phyloP scores from a whole-genome alignment of 2,888 invertebrate species.

The Coelopa pilipes region DNA sequence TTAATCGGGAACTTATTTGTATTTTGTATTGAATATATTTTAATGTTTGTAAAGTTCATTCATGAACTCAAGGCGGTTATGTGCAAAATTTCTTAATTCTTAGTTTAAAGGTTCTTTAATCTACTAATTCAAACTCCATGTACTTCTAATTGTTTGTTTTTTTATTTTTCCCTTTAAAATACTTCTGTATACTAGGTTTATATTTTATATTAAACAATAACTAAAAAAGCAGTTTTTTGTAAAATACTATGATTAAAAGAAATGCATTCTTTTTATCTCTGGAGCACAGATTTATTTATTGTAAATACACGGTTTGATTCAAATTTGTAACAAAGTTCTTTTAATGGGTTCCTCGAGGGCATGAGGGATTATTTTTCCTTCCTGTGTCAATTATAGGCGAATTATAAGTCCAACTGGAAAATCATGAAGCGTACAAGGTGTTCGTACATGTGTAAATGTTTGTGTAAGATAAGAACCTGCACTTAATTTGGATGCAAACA shows the following conservation, averaged over 20 bases:
- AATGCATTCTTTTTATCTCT: conserved; percentile 18
- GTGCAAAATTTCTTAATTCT: conserved; percentile 54
- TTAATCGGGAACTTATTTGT: background rate
- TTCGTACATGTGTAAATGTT: no score
- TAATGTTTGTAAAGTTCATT: conserved; percentile 27
- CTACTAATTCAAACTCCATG: background rate
- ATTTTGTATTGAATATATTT: background rate
- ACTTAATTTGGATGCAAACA: no score
- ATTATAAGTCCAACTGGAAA: no score
- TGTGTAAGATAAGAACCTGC: no score
- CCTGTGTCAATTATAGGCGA: no score
- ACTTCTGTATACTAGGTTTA: background rate
- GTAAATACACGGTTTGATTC: conserved; percentile 49
- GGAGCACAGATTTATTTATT: conserved; percentile 53
- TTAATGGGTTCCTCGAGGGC: no score
- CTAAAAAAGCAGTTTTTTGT: no score
- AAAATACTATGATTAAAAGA: background rate
- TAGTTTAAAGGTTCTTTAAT: conserved; percentile 25
- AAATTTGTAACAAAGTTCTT: no score
- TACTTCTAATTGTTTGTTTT: no score
- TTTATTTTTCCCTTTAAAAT: conserved; percentile 14
- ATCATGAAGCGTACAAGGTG: no score
- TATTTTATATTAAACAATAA: conserved; percentile 4
- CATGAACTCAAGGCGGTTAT: conserved; percentile 51
- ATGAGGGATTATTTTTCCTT: no score